Base-by-base conservation (phyloP, 2,888 invertebrate species). In the Diarsia brunnea region DNA sequence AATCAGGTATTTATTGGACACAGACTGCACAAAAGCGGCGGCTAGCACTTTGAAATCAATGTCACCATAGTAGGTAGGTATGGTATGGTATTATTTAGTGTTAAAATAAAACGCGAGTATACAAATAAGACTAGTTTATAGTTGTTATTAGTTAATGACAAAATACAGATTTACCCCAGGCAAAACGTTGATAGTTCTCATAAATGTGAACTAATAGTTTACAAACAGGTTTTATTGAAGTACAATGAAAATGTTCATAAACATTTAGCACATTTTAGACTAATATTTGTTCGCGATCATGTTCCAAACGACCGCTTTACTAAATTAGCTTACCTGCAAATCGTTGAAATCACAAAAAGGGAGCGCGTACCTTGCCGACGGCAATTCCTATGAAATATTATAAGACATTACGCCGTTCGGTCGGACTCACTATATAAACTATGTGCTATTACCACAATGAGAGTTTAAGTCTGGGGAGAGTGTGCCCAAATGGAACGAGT, bases 401-500 rank as follows among this genome's bases (percentile, higher is more conserved):
- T 91, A 85, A 87, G 82, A 89, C 92, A 94, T 93, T 94, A 93
- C 90, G 84, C 81, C 88, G 91, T 90, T 91, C 90, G 89, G 88
- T 88, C 89, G 89, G 90, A 90, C 90, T 90, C 91, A 87, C 89
- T 88, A 93, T 93, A 95, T 95, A 95, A 95, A 95, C 94, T 95
- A 94, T 94, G 90, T 85, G 69, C 94, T 93, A 95, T 95, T 94
- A 95, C 91, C 64, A 80, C 90, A 94, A 96, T 90, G 96, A 93
- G 95, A 95, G 91, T 95, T 95, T 95, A 95, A 95, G 95, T 95
- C 95, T 92, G 94, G 90, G 84, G 90, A 89, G 92, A 95, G 94
- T 94, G 93, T 91, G 90, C 90, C 89, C 87, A 88, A 90, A 90
- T 88, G 88, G 88, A 88, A 84, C 85, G 86, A 78, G 87, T 90